phyloP scores from a whole-genome alignment of 2,888 invertebrate genomes.

The Galeruca laticollis region DNA sequence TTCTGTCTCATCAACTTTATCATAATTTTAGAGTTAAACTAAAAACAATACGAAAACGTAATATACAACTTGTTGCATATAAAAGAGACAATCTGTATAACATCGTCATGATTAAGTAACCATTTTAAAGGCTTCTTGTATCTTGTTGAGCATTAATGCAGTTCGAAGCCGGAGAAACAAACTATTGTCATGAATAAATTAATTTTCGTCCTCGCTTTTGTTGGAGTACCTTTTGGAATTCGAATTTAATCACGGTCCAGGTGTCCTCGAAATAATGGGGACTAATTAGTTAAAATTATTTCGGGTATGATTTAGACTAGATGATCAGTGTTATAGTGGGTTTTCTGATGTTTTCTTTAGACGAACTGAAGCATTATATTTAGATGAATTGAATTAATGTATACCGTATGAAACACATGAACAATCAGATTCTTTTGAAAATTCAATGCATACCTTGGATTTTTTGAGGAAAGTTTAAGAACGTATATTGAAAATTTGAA shows the following conservation, averaged over 20 bases:
- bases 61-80: neutral
- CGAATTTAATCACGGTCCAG: constrained; percentile 47
- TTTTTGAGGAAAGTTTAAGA: no score
- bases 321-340: neutral
- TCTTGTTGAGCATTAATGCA: constrained; percentile 12
- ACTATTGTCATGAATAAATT: constrained; percentile 42
- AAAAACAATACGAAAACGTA: neutral
- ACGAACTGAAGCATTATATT: no score
- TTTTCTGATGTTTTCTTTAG: neutral
- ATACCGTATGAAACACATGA: no score
- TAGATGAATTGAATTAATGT: no score
- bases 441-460: no score
- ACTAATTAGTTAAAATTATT: constrained; percentile 42
- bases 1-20: neutral
- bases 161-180: constrained; percentile 32
- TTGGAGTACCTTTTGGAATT: constrained; percentile 42
- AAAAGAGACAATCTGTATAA: constrained; percentile 14
- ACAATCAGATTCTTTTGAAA: no score
- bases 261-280: constrained; percentile 40
- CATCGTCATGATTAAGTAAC: constrained; percentile 19
- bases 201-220: constrained; percentile 38
- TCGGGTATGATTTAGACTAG: constrained; percentile 10
- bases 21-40: no score
- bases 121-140: constrained; percentile 27
- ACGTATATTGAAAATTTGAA: no score